Conservation (phyloP, 2,113 vertebrate species). For the Phalacrocorax pelagicus region DNA sequence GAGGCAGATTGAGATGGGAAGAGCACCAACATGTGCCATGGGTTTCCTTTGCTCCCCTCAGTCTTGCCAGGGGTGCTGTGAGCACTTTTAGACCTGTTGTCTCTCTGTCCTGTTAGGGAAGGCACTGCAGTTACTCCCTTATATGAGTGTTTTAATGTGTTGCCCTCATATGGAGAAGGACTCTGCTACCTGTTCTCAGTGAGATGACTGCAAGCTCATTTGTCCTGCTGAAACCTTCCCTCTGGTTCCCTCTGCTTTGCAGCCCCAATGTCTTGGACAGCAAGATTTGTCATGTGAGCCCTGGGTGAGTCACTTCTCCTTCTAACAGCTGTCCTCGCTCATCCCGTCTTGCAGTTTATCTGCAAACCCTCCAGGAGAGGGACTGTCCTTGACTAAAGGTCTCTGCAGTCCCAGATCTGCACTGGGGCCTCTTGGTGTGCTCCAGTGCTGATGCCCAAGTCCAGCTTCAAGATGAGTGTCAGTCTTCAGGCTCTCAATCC, state of each 20-base stretch:
- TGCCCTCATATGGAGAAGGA: neutral
- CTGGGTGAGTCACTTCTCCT: neutral
- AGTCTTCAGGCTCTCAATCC: neutral
- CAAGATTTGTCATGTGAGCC: neutral
- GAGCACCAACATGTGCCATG: neutral
- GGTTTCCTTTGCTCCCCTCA: neutral
- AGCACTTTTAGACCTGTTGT: neutral
- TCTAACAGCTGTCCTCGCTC: neutral
- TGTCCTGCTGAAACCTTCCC: neutral
- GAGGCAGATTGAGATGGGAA: neutral
- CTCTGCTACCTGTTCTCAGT: neutral
- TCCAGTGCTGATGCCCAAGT: neutral
- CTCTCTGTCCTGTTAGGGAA: neutral
- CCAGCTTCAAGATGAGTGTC: accelerated
- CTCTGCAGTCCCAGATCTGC: neutral
- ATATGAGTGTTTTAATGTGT: neutral
- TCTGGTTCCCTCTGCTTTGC: neutral
- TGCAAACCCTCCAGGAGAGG: neutral
- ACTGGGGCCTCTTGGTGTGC: neutral
- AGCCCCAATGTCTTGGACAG: neutral
- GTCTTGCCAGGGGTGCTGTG: neutral
- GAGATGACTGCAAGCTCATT: neutral
- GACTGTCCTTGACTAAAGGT: neutral
- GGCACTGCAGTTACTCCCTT: neutral
- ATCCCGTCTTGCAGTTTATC: neutral